Percentiles rank a stretch among this genome's conserved stretches.
Conservation (phyloP, 2,888 invertebrate genomes). For the Syrista parreyssii region DNA sequence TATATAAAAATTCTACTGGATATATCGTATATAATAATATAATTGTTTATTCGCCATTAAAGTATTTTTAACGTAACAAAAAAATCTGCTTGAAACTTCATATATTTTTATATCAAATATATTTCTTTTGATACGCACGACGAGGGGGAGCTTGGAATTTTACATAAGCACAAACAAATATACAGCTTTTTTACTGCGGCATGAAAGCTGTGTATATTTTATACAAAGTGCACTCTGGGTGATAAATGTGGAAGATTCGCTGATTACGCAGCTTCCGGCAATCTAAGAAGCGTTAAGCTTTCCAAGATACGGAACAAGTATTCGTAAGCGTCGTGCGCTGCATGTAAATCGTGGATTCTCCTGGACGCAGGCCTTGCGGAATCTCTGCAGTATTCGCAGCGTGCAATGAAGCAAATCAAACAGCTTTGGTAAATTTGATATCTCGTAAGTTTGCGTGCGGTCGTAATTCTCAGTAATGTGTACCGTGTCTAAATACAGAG, state of each 20-base stretch:
- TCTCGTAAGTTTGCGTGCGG: constrained; percentile 13
- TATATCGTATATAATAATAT: no score
- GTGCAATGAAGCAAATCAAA: constrained; percentile 11
- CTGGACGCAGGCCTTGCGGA: background rate
- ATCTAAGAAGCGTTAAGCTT: background rate
- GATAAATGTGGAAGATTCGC: background rate
- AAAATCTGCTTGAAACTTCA: no score
- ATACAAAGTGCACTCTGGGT: background rate
- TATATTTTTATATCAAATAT: no score
- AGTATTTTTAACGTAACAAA: no score
- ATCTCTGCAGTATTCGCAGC: background rate
- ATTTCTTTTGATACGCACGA: no score
- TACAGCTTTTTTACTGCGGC: background rate
- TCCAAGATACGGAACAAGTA: background rate
- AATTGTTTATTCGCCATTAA: no score
- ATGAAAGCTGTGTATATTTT: background rate
- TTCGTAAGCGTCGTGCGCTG: background rate
- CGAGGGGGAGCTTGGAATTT: background rate
- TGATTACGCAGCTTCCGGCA: background rate
- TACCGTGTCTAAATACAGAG: constrained; percentile 7
- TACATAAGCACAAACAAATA: background rate
- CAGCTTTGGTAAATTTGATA: constrained; percentile 20
- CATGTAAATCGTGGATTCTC: background rate
- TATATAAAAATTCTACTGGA: no score
- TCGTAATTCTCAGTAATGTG: constrained; percentile 17